Evolutionary conservation across 2,888 invertebrate species (phyloP).

Genomic region (Cotesia congregata): DNA sequence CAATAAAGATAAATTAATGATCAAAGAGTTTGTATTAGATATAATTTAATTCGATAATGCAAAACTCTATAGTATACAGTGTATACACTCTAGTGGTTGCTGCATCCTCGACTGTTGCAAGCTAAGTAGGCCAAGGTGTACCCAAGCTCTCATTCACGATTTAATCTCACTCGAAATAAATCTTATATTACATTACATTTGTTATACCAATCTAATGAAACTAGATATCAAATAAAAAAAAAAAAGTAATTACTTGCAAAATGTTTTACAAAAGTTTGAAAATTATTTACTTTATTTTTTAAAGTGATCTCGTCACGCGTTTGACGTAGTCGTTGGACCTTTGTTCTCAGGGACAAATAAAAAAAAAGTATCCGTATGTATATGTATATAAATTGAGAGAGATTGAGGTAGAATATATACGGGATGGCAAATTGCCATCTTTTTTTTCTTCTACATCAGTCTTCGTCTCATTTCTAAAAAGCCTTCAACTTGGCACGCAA

Average conservation of each 20-base stretch:
- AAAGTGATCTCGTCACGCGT: neutral
- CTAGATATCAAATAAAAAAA: neutral
- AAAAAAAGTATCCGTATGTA: neutral
- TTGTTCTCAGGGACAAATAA: slow-evolving; percentile 12
- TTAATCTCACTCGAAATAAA: neutral
- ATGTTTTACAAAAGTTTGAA: neutral
- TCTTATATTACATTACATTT: slow-evolving; percentile 1
- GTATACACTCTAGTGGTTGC: slow-evolving; percentile 1
- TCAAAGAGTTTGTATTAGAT: neutral
- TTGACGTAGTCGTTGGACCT: neutral
- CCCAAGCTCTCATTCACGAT: slow-evolving; percentile 1
- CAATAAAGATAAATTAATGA: neutral
- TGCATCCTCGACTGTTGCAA: neutral
- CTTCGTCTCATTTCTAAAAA: slow-evolving; percentile 23
- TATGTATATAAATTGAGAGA: neutral
- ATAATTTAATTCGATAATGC: neutral
- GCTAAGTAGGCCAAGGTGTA: neutral
- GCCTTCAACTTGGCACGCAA: slow-evolving; percentile 28
- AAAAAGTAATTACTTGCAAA: neutral
- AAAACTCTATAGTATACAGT: neutral
- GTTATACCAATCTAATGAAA: neutral
- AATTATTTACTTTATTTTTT: neutral
- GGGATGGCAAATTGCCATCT: slow-evolving; percentile 17
- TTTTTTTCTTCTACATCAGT: slow-evolving; percentile 8
- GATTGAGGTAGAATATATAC: slow-evolving; percentile 1